Percentiles rank a stretch among this genome's conserved stretches.
Evolutionary conservation across 2,113 vertebrate genomes (phyloP).

Genomic region (Crotalus viridis): DNA sequence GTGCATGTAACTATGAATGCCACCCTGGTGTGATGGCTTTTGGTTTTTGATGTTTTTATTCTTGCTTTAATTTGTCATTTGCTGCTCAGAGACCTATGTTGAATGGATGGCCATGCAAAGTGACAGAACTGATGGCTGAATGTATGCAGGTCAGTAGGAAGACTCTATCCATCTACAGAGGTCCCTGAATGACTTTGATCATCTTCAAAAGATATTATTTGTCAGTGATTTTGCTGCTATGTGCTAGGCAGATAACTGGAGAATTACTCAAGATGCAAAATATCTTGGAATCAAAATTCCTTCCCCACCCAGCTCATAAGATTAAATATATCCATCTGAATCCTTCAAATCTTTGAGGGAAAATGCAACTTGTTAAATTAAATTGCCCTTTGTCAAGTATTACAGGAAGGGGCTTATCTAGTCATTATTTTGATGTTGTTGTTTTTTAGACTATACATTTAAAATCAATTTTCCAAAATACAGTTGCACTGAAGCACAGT

Average conservation of each 20-base stretch:
- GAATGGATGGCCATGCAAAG: neutral
- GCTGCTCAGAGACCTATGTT: neutral
- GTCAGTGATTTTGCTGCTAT: neutral
- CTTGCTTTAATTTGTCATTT: neutral
- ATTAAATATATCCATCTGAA: neutral
- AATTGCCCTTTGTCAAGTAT: constrained; percentile 14
- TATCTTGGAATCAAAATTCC: neutral
- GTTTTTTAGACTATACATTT: constrained; percentile 25
- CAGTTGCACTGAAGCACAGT: constrained; percentile 13
- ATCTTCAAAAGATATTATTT: neutral
- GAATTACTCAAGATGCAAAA: neutral
- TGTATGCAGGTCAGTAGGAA: neutral
- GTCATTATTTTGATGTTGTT: constrained; percentile 31
- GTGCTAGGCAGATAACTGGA: neutral
- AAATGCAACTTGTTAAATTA: neutral
- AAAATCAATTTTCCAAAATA: constrained; percentile 40
- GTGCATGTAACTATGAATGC: neutral
- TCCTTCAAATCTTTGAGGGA: neutral
- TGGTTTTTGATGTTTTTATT: neutral
- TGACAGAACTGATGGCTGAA: neutral
- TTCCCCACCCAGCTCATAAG: neutral
- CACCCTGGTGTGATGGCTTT: neutral
- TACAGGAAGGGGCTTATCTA: neutral
- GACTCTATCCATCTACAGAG: neutral
- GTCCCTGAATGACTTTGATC: too few species aligned